Evolutionary conservation across 2,797 vertebrate genomes (phyloP), one percentile per base, ranked within the genome.

Genomic region (Cyprinella venusta): DNA sequence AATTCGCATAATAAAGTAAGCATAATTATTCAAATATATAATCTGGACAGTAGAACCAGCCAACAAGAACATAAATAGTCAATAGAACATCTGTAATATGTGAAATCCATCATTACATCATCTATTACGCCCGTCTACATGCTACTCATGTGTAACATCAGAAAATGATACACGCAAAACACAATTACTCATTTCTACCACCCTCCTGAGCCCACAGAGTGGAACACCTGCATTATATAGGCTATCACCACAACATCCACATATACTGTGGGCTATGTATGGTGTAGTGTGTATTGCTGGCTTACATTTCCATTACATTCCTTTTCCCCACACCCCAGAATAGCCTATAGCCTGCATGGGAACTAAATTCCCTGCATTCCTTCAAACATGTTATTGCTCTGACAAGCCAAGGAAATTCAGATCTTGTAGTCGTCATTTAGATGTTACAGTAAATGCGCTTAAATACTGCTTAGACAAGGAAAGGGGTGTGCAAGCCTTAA

Each of bases 351-450:
- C 8, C 45, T 33, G n/a, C 24, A 77, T 38, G 42, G 5, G 56
- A 64, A 64, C 8, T 38, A 40, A 65, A 81, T 64, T 81, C 56
- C 30, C 2, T 63, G 21, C 69, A 74, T 74, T 81, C 70, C 36
- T 24, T 21, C 3, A 21, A 64, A 74, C 40, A 2, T 24, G 0
- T 13, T 45, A 30, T 59, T 30, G 10, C 30, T 26, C 45, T 18
- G 4, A 67, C 63, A 38, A 48, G 19, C 19, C 30, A 6, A 50
- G 12, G 26, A 65, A 48, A 65, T 65, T 26, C 19, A 81, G 26
- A 6, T 18, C 4, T 48, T 15, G 16, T 40, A 21, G n/a, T 33
- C 24, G 5, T 38, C 5, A n/a, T 15, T 0, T 50, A n/a, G 30
- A 56, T 56, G 16, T 19, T 26, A n/a, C n/a, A n/a, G n/a, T n/a